Conservation (phyloP, 2,888 invertebrate genomes). For the Baccha elongata region DNA sequence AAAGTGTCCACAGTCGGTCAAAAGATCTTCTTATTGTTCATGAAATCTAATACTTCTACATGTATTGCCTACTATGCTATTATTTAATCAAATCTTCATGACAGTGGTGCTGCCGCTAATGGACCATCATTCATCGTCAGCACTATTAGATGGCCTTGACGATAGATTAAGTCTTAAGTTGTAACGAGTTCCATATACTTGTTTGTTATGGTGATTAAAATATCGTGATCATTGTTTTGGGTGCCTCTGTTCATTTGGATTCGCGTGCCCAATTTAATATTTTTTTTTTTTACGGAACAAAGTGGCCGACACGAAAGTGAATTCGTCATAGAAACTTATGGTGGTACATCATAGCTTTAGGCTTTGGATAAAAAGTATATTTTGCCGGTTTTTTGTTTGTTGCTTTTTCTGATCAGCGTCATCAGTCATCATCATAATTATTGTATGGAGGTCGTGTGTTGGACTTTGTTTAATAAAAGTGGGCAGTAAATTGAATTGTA, state of each 20-base stretch:
- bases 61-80: background rate
- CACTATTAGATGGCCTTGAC: conserved; percentile 43
- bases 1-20: conserved; percentile 32
- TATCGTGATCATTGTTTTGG: conserved; percentile 40
- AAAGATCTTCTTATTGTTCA: conserved; percentile 51
- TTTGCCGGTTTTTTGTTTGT: conserved; percentile 17
- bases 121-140: conserved; percentile 12
- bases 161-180: conserved; percentile 43
- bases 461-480: conserved; percentile 23
- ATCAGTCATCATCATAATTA: conserved; percentile 22
- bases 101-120: background rate
- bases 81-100: conserved; percentile 46
- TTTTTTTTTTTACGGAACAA: conserved; percentile 25
- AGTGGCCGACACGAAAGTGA: conserved; percentile 27
- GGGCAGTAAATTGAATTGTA: conserved; percentile 56
- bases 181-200: conserved; percentile 31
- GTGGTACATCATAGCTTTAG: background rate
- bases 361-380: conserved; percentile 1
- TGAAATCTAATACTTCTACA: conserved; percentile 24
- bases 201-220: conserved; percentile 65
- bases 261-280: conserved; percentile 44
- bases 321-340: conserved; percentile 7
- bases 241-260: conserved; percentile 23
- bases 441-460: conserved; percentile 31
- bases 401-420: background rate